Base-by-base conservation (phyloP, 1,140 invertebrate genomes). In the Battus philenor region DNA sequence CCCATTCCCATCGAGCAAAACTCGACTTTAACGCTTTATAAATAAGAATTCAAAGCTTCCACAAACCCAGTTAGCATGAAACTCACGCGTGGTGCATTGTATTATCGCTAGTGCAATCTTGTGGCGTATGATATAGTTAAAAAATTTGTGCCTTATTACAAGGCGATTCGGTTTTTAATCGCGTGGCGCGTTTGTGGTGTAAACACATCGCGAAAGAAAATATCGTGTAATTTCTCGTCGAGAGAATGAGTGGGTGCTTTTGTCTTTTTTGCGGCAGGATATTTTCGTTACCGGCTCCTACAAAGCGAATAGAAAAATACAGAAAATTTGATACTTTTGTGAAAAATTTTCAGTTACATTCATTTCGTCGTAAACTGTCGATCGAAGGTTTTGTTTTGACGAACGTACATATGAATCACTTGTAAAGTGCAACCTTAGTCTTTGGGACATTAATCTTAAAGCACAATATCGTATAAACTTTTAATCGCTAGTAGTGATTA, bases 181-280 rank as follows among this genome's bases (percentile, higher is more conserved):
- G 38, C 24, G n/a, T 41, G n/a, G n/a, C 10, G 9, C 15, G n/a
- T n/a, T 15, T 15, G 8, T 41, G 38, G 15, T 41, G 38, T 27
- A 41, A 41, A 41, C 38, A 41, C 7, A 20, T n/a, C 11, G 10
- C 12, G 36, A 39, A 39, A 26, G 24, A 24, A 41, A 41, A 41
- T 27, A 41, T 41, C 38, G 38, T 41, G 22, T 41, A 41, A 41
- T 41, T 41, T 41, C 38, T 41, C 20, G 22, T 41, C 12, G 22
- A 27, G 24, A 12, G 13, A n/a, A 27, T 27, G 20, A 27, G 16
- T 27, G 24, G 24, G 22, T 41, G 27, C 11, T 41, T 41, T 41
- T 41, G 38, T 41, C 38, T 41, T 27, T 29, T 27, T 29, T 17
- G 24, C 5, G 12, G 18, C n/a, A 7, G 24, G n/a, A 10, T 29